Conservation (phyloP, 2,113 vertebrate species). For the Galemys pyrenaicus region DNA sequence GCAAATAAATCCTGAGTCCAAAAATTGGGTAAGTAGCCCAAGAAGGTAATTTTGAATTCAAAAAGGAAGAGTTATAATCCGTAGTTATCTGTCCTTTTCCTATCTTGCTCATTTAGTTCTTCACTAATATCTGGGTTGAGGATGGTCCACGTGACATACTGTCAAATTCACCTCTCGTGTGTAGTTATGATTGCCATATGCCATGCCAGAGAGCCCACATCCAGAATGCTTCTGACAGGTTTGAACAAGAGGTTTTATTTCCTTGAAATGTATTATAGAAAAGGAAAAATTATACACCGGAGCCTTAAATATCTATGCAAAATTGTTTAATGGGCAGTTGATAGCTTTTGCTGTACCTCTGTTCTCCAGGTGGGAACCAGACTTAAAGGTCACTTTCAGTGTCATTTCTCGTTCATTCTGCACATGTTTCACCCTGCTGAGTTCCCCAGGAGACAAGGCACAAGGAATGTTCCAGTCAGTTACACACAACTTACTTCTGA, state of each 20-base stretch:
- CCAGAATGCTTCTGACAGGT: conserved; percentile 41
- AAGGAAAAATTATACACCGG: conserved; percentile 1
- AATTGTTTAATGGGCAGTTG: background rate
- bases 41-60: background rate
- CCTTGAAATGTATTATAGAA: background rate
- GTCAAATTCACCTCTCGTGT: background rate
- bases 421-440: background rate
- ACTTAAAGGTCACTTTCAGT: background rate
- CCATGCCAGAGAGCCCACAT: background rate
- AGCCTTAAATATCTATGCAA: background rate
- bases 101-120: background rate
- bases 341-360: background rate
- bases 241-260: conserved; percentile 34
- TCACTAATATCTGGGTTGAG: background rate
- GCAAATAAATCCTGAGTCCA: background rate
- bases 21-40: background rate
- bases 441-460: background rate
- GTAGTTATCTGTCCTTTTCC: background rate
- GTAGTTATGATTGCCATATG: background rate
- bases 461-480: background rate
- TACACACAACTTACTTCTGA: background rate
- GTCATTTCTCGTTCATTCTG: background rate
- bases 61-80: background rate
- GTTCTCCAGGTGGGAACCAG: background rate
- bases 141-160: background rate